Evolutionary conservation across 2,113 vertebrate genomes (phyloP), one percentile per base, ranked within the genome.

Genomic region (Crypturellus undulatus): DNA sequence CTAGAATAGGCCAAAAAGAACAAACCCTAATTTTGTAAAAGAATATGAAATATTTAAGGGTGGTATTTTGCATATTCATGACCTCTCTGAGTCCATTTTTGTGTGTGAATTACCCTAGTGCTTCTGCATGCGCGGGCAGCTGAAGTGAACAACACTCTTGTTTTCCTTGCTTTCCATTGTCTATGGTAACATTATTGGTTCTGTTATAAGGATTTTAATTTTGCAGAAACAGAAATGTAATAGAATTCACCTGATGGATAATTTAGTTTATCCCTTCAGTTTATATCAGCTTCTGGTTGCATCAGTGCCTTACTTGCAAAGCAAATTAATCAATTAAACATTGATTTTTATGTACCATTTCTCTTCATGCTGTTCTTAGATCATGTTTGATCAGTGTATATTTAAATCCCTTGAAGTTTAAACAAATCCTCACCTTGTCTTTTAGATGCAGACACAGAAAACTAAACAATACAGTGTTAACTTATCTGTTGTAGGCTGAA

Each of bases 301-400:
- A 2, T 77, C 79, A 81, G 69, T 79, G 47, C 40, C 18, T 91
- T 91, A 85, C 10, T 89, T 38, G 7, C 20, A 71, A 92, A 91
- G 64, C 73, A 94, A 96, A 97, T 88, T 42, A 89, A 91, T 97
- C 87, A 95, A 93, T 97, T 83, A 91, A 91, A 78, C 72, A 93
- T 93, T 4, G n/a, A 87, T 94, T 92, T 92, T 96, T 87, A 92
- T 75, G 43, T 93, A 84, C 64, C 11, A 36, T 75, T 97, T 93
- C 60, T 30, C 68, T 96, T 92, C 82, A 95, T 88, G 58, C 32
- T 67, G 49, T 84, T 94, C 80, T 95, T 81, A 94, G 91, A 84
- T 92, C 91, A 89, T 90, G 76, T 90, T 94, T 90, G 83, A 91
- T 96, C 81, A 64, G 79, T 85, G 45, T 54, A 36, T 52, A 19